These are phyloP conservation scores for Uria lomvia DNA, from an alignment of 2,113 vertebrate species.

Conservation along the genomic window DNA sequence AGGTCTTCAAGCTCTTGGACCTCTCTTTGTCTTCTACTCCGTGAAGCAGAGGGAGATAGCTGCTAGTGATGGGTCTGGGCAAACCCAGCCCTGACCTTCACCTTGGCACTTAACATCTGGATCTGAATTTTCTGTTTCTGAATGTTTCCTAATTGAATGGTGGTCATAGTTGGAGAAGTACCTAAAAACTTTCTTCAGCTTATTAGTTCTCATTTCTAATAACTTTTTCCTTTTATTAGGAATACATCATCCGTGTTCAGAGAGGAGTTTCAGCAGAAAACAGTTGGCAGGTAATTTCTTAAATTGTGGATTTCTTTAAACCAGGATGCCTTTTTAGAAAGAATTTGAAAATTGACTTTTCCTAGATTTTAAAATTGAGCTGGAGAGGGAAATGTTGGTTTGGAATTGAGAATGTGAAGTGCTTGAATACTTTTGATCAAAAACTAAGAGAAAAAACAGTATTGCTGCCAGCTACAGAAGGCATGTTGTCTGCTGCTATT, in stretches of 20 bases:
- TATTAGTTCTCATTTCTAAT: not conserved
- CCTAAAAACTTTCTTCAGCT: not conserved
- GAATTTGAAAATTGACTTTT: not conserved
- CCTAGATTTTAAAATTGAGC: not conserved
- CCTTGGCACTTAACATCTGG: not conserved
- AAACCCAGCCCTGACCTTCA: not conserved
- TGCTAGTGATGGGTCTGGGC: not conserved
- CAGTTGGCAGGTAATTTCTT: constrained; percentile 91
- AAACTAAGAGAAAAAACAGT: not conserved
- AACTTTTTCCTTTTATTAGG: constrained; percentile 72
- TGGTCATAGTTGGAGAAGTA: not conserved
- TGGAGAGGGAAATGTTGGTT: not conserved
- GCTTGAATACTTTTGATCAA: constrained; percentile 29
- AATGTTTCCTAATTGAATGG: not conserved
- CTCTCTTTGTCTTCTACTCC: not conserved
- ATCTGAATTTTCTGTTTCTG: not conserved
- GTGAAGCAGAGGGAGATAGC: no score
- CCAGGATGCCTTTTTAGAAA: not conserved
- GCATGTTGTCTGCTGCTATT: not conserved
- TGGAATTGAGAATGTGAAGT: not conserved
- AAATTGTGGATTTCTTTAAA: not conserved
- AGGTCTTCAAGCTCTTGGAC: not conserved
- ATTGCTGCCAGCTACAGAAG: constrained; percentile 4
- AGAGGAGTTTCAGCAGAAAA: constrained; percentile 93
- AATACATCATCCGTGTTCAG: constrained; percentile 96